Evolutionary conservation across 2,113 vertebrate species (phyloP).

Genomic region (Erythrolamprus reginae): DNA sequence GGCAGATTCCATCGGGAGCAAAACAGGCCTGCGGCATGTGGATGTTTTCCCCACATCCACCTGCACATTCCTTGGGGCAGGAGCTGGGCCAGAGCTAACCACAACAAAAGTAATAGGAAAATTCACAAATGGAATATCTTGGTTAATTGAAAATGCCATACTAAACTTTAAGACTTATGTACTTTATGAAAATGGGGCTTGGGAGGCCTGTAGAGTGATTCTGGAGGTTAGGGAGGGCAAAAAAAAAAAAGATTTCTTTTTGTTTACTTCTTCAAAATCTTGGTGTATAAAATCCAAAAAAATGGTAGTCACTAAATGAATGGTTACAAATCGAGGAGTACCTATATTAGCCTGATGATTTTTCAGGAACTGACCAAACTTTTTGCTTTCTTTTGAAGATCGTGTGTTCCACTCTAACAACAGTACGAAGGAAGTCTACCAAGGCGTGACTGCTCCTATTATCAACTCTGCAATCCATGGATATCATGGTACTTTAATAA

Average conservation of each 20-base stretch:
- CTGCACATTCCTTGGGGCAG: too few species aligned
- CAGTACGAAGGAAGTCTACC: constrained; percentile 82
- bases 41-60: too few species aligned
- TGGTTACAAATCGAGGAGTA: neutral
- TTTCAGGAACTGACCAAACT: neutral
- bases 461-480: constrained; percentile 87
- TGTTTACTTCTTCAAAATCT: too few species aligned
- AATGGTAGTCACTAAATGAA: neutral
- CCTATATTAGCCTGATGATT: neutral
- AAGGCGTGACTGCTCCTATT: constrained; percentile 85
- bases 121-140: neutral
- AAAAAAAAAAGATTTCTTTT: too few species aligned
- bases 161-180: neutral
- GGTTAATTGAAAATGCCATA: neutral
- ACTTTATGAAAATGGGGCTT: too few species aligned
- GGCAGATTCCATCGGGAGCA: too few species aligned
- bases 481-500: constrained; percentile 80
- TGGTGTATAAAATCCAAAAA: too few species aligned
- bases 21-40: too few species aligned
- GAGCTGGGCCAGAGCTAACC: too few species aligned
- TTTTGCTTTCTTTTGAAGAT: constrained; percentile 67
- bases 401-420: constrained; percentile 82
- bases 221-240: too few species aligned
- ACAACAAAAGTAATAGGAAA: neutral
- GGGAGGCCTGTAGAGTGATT: too few species aligned